These are phyloP conservation scores for Rissa tridactyla DNA, from an alignment of 2,113 vertebrate species.

Conservation along the genomic window DNA sequence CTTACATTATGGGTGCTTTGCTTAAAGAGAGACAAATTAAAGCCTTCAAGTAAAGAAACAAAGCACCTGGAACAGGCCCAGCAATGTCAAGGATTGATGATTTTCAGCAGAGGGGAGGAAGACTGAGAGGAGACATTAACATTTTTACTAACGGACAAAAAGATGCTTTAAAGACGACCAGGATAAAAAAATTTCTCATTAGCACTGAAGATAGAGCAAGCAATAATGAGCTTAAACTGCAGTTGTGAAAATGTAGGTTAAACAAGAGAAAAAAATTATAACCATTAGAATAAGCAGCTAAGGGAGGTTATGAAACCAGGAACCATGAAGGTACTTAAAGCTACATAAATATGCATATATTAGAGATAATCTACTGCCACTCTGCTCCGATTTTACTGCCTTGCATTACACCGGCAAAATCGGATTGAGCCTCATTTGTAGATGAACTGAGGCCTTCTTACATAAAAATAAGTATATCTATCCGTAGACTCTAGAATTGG, in stretches of 20 bases:
- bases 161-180: neutral
- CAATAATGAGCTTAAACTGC: neutral
- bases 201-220: neutral
- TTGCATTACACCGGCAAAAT: neutral
- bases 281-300: neutral
- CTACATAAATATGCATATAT: neutral
- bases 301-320: neutral
- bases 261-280: neutral
- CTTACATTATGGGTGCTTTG: neutral
- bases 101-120: neutral
- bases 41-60: neutral
- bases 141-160: neutral
- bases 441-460: neutral
- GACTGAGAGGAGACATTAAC: neutral
- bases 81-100: neutral
- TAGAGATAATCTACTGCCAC: neutral
- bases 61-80: neutral
- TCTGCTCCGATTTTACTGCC: neutral
- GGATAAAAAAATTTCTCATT: neutral
- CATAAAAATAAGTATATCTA: neutral
- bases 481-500: neutral
- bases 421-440: neutral
- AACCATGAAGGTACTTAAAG: neutral
- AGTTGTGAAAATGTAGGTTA: neutral
- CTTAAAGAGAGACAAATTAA: neutral